phyloP scores from a whole-genome alignment of 2,797 vertebrate genomes.

The Limnodromus scolopaceus region DNA sequence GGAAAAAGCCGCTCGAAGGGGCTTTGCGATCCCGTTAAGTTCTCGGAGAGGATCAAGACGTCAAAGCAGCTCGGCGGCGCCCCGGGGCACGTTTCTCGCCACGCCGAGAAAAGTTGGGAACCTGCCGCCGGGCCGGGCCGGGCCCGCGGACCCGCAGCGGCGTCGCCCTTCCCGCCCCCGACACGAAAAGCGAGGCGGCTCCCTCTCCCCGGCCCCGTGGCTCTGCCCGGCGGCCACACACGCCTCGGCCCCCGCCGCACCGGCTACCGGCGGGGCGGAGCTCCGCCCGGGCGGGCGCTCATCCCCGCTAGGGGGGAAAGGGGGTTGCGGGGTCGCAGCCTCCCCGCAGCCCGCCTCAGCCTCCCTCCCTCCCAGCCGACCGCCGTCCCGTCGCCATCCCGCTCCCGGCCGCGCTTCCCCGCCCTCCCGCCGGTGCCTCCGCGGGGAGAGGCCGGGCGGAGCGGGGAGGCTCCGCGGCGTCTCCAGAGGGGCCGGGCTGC shows the following conservation, averaged over 20 bases:
- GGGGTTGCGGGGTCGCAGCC: background rate
- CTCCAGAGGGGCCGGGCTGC: background rate
- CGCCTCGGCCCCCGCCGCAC: no score
- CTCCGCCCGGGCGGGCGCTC: background rate
- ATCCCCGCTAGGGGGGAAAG: no score
- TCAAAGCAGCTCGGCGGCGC: slow-evolving; percentile 23
- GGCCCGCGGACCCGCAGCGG: background rate
- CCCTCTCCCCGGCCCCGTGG: background rate
- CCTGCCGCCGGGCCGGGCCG: background rate
- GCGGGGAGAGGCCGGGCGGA: no score
- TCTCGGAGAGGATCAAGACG: slow-evolving; percentile 63
- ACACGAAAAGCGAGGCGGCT: no score
- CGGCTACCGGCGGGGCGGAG: background rate
- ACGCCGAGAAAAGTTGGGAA: background rate
- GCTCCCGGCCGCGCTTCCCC: background rate
- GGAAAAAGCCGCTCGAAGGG: slow-evolving; percentile 16
- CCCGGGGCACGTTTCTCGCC: background rate
- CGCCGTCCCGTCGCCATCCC: background rate
- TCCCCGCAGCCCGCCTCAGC: no score
- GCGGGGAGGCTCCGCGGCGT: background rate
- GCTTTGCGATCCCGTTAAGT: slow-evolving; percentile 71
- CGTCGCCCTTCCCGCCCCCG: background rate
- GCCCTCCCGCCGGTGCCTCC: background rate
- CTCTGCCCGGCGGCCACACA: no score
- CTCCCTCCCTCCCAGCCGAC: background rate